Conservation (phyloP, 2,113 vertebrate genomes). For the Orientallactaga bullata region DNA sequence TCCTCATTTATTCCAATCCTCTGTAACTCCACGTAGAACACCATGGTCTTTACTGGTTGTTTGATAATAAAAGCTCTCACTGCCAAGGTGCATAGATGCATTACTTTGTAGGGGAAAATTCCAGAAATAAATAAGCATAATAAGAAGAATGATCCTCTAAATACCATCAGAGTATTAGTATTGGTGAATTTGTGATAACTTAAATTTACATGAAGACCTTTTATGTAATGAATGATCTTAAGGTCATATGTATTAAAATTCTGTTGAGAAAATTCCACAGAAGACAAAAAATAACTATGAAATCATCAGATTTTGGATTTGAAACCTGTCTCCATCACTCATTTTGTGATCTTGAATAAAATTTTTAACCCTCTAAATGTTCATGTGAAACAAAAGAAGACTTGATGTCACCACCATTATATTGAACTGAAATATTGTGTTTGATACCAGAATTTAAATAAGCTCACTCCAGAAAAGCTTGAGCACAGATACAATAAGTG, state of each 20-base stretch:
- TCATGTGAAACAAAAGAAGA: not conserved
- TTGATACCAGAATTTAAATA: not conserved
- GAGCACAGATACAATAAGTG: conserved; percentile 44
- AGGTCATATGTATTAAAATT: not conserved
- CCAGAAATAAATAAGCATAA: not conserved
- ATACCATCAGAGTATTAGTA: not conserved
- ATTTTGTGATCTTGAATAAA: not conserved
- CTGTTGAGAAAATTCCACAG: not conserved
- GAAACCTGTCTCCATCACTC: not conserved
- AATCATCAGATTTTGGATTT: not conserved
- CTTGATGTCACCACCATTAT: not conserved
- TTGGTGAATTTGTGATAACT: not conserved
- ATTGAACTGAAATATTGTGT: not conserved
- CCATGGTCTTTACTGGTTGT: conserved; percentile 56
- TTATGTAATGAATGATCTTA: not conserved
- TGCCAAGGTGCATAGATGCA: conserved; percentile 3
- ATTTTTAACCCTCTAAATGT: not conserved
- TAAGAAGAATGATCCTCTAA: conserved; percentile 25
- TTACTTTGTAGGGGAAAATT: not conserved
- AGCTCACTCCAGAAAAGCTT: conserved; percentile 47
- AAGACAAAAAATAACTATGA: not conserved
- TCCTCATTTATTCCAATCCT: conserved; percentile 64
- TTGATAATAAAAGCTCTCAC: conserved; percentile 74
- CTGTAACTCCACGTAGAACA: conserved; percentile 70
- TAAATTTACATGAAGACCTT: not conserved